Percentiles rank a stretch among this genome's conserved stretches.
Evolutionary conservation across 2,113 vertebrate genomes (phyloP).

Genomic region (Charina bottae): DNA sequence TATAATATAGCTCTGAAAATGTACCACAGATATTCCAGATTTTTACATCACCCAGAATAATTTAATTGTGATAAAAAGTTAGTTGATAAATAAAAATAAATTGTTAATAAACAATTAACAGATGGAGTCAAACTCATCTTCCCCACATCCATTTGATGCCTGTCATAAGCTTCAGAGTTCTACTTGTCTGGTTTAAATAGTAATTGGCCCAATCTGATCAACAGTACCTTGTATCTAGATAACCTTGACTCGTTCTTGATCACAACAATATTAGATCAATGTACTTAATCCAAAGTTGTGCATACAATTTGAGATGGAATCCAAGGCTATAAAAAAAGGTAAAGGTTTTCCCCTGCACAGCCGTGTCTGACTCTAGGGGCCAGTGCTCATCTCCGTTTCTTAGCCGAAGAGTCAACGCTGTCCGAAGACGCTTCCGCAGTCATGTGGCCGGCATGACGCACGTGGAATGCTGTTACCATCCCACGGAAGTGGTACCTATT

Average conservation of each 20-base stretch:
- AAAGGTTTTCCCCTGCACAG: no score
- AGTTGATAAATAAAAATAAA: not conserved
- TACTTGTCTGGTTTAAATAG: not conserved
- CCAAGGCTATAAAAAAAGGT: no score
- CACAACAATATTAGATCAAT: not conserved
- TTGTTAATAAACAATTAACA: not conserved
- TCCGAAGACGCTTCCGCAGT: no score
- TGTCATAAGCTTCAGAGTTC: not conserved
- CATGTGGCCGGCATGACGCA: no score
- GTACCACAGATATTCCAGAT: not conserved
- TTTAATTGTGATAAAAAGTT: not conserved
- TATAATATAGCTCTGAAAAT: not conserved
- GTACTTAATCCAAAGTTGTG: not conserved
- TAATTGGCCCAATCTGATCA: not conserved
- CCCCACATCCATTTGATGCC: not conserved
- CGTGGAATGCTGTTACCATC: no score
- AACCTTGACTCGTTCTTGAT: not conserved
- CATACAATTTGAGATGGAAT: not conserved
- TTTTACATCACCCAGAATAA: not conserved
- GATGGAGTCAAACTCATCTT: not conserved
- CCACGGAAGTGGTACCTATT: no score
- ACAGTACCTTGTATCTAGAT: not conserved
- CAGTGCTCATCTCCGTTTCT: no score
- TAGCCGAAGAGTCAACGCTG: no score
- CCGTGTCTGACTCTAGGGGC: no score